Conservation (phyloP, 2,113 vertebrate species). For the Ceyx cyanopectus region DNA sequence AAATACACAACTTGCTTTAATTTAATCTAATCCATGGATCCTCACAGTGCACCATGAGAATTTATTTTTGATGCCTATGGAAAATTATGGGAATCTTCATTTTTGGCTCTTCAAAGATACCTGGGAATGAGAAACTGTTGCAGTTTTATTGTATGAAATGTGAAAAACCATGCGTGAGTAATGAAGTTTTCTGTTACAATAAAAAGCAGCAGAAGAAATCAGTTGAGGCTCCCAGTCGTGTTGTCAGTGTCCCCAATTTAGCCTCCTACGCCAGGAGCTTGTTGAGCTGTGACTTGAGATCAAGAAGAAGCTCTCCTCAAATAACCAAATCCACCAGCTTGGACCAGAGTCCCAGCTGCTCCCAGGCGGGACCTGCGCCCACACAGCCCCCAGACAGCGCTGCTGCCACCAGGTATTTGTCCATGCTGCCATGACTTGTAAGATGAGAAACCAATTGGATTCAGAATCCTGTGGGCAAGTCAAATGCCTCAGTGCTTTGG, state of each 20-base stretch:
- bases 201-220: slow-evolving; percentile 83
- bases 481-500: background rate
- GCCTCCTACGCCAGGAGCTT: slow-evolving; percentile 85
- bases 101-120: background rate
- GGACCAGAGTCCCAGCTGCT: slow-evolving; percentile 75
- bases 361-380: slow-evolving; percentile 61
- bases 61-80: background rate
- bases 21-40: background rate
- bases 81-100: background rate
- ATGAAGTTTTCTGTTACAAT: slow-evolving; percentile 46
- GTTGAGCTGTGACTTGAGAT: slow-evolving; percentile 78
- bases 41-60: background rate
- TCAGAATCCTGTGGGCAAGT: background rate
- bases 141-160: background rate
- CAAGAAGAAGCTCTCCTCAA: slow-evolving; percentile 75
- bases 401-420: slow-evolving; percentile 67
- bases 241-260: slow-evolving; percentile 87
- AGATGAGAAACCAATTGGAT: background rate
- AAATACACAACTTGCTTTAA: background rate
- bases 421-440: background rate
- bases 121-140: background rate
- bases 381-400: slow-evolving; percentile 70
- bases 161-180: background rate
- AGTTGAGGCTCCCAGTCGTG: slow-evolving; percentile 83
- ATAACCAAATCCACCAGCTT: slow-evolving; percentile 82